Conservation (phyloP, 2,113 vertebrate species). For the Gyps fulvus region DNA sequence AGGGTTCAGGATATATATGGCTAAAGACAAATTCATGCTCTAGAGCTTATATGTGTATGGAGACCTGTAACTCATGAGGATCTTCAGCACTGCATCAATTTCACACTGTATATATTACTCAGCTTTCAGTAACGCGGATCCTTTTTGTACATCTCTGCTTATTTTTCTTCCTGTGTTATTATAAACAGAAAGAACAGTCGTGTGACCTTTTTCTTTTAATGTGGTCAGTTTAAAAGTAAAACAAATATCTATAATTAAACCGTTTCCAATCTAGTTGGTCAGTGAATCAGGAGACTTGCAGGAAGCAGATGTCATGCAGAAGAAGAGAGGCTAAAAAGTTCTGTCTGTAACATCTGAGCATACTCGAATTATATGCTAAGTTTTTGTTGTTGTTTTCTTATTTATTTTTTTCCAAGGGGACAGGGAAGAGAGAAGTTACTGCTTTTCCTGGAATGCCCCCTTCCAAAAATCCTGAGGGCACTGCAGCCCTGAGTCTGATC, state of each 20-base stretch:
- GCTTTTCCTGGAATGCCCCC: constrained; percentile 60
- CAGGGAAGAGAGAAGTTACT: constrained; percentile 23
- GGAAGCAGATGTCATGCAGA: constrained; percentile 59
- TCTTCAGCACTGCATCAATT: background rate
- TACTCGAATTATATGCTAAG: background rate
- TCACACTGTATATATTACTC: background rate
- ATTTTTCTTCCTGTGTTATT: constrained; percentile 26
- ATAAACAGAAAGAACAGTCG: constrained; percentile 31
- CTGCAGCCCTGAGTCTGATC: background rate
- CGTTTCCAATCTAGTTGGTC: constrained; percentile 44
- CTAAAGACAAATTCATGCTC: background rate
- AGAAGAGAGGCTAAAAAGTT: background rate
- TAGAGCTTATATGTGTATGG: background rate
- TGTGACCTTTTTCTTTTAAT: constrained; percentile 39
- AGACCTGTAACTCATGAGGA: background rate
- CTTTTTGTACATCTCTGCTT: background rate
- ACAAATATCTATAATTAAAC: constrained; percentile 44
- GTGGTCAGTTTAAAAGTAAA: constrained; percentile 55
- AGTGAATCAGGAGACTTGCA: constrained; percentile 28
- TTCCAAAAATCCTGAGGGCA: background rate
- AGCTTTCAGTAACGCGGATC: background rate
- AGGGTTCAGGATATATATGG: background rate
- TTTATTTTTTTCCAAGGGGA: constrained; percentile 31
- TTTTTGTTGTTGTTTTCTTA: background rate
- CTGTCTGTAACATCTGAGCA: background rate